A percentile compares a stretch with the other conserved stretches of the same genome.
phyloP scores from a whole-genome alignment of 1,140 invertebrate genomes.

The Drosophila takahashii region DNA sequence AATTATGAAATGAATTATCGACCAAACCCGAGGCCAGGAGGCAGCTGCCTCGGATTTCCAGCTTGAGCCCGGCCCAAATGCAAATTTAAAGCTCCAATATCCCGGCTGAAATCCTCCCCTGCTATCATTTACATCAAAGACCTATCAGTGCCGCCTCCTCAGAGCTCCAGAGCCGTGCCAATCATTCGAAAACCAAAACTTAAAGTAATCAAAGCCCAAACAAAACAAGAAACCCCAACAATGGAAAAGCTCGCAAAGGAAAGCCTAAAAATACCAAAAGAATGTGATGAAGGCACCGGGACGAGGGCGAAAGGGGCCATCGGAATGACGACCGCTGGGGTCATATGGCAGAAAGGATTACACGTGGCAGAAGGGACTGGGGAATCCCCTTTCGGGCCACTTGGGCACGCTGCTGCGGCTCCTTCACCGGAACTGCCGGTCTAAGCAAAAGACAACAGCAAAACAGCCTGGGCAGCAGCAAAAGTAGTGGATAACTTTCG shows the following conservation, averaged over 20 bases:
- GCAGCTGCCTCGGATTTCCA: not conserved
- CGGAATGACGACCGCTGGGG: slow-evolving; percentile 24
- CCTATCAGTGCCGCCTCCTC: slow-evolving; percentile 61
- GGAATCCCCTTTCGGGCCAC: slow-evolving; percentile 64
- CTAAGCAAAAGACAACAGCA: slow-evolving; percentile 48
- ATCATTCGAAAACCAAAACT: slow-evolving; percentile 71
- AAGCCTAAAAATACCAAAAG: slow-evolving; percentile 32
- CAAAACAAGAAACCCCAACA: slow-evolving; percentile 58
- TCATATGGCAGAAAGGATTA: slow-evolving; percentile 67
- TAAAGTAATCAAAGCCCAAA: slow-evolving; percentile 72
- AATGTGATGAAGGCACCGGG: slow-evolving; percentile 4
- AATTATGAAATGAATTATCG: slow-evolving; percentile 37
- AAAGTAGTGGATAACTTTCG: slow-evolving; percentile 19
- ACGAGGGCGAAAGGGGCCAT: slow-evolving; percentile 2
- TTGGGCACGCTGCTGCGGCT: slow-evolving; percentile 69
- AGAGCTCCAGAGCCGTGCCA: slow-evolving; percentile 32
- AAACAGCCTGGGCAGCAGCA: slow-evolving; percentile 12
- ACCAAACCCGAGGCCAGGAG: slow-evolving; percentile 3
- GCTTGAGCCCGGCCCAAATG: not conserved
- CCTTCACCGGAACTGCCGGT: slow-evolving; percentile 59
- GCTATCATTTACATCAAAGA: slow-evolving; percentile 77
- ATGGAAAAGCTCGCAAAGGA: slow-evolving; percentile 30
- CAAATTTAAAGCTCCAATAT: slow-evolving; percentile 26
- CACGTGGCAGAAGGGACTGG: slow-evolving; percentile 46
- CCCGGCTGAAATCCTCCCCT: slow-evolving; percentile 18